These are phyloP conservation scores for Apostichopus parvimensis DNA, from an alignment of 35 echinoderm and acorn worm genomes.

Conservation along the genomic window DNA sequence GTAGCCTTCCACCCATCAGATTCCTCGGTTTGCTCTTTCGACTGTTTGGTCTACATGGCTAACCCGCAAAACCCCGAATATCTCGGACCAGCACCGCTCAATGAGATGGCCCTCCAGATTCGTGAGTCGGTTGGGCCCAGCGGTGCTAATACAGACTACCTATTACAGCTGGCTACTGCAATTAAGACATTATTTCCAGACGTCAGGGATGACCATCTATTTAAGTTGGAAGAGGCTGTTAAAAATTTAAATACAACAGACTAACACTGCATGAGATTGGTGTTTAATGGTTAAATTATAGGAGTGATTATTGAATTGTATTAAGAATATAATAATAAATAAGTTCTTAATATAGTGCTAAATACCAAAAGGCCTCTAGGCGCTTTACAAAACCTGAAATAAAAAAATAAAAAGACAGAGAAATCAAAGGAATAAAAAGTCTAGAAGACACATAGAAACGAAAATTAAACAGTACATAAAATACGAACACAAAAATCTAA, in stretches of 20 bases:
- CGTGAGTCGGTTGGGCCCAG: slow-evolving; percentile 73
- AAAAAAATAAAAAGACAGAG: too few relatives aligned
- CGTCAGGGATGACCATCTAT: slow-evolving; percentile 75
- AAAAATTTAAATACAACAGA: not conserved
- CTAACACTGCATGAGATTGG: not conserved
- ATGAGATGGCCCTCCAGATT: slow-evolving; percentile 87
- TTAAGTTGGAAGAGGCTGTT: slow-evolving; percentile 73
- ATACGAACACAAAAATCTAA: too few relatives aligned
- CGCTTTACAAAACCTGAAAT: too few relatives aligned
- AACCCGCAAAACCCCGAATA: slow-evolving; percentile 72
- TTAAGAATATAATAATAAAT: too few relatives aligned
- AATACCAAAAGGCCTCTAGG: too few relatives aligned
- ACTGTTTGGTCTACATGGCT: slow-evolving; percentile 70
- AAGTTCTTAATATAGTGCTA: too few relatives aligned
- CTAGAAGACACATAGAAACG: too few relatives aligned
- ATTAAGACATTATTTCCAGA: slow-evolving; percentile 65
- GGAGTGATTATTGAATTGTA: too few relatives aligned
- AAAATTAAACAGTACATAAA: too few relatives aligned
- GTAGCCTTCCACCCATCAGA: slow-evolving; percentile 74
- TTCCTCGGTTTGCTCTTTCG: slow-evolving; percentile 23
- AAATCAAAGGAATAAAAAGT: too few relatives aligned
- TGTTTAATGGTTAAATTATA: too few relatives aligned
- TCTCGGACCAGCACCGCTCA: slow-evolving; percentile 77
- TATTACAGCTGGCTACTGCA: slow-evolving; percentile 69
- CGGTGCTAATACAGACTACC: slow-evolving; percentile 85